A percentile compares a stretch with the other conserved stretches of the same genome.
Conservation (phyloP, 2,113 vertebrate species). For the Pteruthius melanotis region DNA sequence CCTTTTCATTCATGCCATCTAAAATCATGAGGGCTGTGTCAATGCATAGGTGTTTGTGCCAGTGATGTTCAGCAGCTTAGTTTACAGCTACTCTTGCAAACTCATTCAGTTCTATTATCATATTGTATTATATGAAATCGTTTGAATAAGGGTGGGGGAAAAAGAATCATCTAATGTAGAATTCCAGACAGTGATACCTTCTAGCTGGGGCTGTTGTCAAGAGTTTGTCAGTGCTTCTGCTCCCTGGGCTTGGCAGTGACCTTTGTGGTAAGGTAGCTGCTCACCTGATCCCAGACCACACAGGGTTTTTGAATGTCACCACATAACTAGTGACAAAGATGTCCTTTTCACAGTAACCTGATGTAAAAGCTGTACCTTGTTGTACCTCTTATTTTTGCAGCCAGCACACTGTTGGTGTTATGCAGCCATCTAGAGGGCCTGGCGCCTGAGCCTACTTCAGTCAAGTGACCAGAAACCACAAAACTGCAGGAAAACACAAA, state of each 20-base stretch:
- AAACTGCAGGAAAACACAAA: not conserved
- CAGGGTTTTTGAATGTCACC: not conserved
- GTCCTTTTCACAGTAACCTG: not conserved
- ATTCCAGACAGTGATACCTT: not conserved
- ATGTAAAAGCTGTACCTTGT: not conserved
- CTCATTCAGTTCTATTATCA: not conserved
- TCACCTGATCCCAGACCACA: not conserved
- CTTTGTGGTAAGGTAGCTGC: not conserved
- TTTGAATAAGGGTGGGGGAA: not conserved
- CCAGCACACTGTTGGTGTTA: not conserved
- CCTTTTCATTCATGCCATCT: not conserved
- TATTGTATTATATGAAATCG: not conserved
- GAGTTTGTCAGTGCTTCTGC: not conserved
- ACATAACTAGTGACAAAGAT: not conserved
- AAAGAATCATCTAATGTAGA: not conserved
- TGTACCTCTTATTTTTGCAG: not conserved
- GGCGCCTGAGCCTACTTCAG: not conserved
- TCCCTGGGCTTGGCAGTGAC: not conserved
- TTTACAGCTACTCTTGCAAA: not conserved
- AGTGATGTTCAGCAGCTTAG: not conserved
- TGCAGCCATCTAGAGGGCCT: slow-evolving; percentile 59
- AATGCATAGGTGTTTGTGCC: not conserved
- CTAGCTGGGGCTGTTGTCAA: not conserved
- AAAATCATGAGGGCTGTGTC: not conserved
- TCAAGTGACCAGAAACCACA: not conserved